Conservation (phyloP, 2,888 invertebrate genomes). For the Philaethria dido region DNA sequence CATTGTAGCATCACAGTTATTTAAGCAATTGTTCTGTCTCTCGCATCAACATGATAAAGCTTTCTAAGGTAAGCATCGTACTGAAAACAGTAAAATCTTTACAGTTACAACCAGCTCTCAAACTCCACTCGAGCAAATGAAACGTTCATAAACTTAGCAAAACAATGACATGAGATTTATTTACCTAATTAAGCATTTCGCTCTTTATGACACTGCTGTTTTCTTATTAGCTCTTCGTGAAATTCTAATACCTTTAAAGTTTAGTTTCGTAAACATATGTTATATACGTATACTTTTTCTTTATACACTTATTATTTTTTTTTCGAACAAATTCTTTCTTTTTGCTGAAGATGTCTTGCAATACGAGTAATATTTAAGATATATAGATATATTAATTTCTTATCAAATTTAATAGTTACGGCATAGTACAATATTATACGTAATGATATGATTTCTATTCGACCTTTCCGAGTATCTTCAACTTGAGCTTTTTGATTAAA, state of each 20-base stretch:
- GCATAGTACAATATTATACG: no score
- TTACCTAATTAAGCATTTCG: constrained; percentile 47
- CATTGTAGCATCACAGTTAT: constrained; percentile 12
- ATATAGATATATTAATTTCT: no score
- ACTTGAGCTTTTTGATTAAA: no score
- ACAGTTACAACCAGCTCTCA: constrained; percentile 55
- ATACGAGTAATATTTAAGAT: no score
- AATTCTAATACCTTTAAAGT: background rate
- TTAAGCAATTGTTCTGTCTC: constrained; percentile 25
- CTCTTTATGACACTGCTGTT: constrained; percentile 43
- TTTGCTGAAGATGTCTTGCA: no score
- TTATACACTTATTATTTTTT: no score
- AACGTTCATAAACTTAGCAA: constrained; percentile 67
- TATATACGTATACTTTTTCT: no score
- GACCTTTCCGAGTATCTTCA: no score
- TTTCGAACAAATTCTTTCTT: no score
- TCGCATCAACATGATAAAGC: constrained; percentile 31
- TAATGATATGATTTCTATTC: no score
- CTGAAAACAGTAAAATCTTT: constrained; percentile 40
- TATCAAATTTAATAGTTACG: no score
- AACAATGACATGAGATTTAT: constrained; percentile 57
- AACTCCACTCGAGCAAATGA: constrained; percentile 57
- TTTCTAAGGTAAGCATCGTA: constrained; percentile 25
- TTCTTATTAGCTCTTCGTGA: constrained; percentile 22
- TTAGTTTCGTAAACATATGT: background rate